A percentile compares a stretch with the other conserved stretches of the same genome.
Evolutionary conservation across 2,113 vertebrate species (phyloP).

Genomic region (Hypanus sabinus): DNA sequence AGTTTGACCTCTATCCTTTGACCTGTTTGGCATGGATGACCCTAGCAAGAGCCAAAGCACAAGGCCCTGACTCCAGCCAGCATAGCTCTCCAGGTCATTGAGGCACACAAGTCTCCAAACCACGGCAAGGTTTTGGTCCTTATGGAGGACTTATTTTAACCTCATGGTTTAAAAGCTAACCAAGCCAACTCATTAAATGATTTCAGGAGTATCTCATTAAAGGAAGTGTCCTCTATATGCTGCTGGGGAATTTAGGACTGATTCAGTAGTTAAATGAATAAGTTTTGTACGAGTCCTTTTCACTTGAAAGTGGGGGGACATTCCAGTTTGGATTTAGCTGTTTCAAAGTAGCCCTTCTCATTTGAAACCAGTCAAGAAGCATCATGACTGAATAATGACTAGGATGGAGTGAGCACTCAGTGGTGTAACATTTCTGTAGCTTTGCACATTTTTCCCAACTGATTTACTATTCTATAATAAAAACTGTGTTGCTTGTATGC

Average conservation of each 20-base stretch:
- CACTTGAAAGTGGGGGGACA: background rate
- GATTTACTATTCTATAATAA: background rate
- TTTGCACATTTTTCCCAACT: background rate
- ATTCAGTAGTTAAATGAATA: background rate
- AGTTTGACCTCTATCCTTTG: too few relatives aligned
- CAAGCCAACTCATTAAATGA: background rate
- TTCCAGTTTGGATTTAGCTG: background rate
- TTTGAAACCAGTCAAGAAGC: background rate
- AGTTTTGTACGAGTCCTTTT: background rate
- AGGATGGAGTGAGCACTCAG: background rate
- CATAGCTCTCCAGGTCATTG: too few relatives aligned
- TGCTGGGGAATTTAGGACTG: background rate
- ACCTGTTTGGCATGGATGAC: too few relatives aligned
- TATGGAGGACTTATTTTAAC: background rate
- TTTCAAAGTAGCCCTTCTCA: background rate
- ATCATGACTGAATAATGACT: background rate
- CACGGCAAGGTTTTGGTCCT: too few relatives aligned
- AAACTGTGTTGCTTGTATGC: background rate
- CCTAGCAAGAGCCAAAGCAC: too few relatives aligned
- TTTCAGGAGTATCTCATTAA: slow-evolving; percentile 3
- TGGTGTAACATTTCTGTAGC: background rate
- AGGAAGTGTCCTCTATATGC: background rate
- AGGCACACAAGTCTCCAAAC: too few relatives aligned
- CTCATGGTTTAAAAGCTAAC: background rate
- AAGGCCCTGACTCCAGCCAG: too few relatives aligned